Conservation (phyloP, 2,797 vertebrate genomes). For the Eulemur albifrons region DNA sequence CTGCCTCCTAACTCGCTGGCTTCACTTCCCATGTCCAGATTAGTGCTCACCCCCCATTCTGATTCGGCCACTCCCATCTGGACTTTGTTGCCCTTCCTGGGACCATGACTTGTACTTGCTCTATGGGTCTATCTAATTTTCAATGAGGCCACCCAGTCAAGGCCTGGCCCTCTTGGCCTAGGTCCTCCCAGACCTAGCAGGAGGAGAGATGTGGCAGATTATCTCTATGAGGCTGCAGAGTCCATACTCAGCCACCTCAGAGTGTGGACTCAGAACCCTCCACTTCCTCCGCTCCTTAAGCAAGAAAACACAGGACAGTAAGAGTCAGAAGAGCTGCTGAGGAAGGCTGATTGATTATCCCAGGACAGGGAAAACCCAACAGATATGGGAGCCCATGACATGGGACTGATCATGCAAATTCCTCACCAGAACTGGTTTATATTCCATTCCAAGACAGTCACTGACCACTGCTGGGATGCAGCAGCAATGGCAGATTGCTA, state of each 20-base stretch:
- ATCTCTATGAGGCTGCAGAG: too few relatives aligned
- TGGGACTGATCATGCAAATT: background rate
- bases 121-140: background rate
- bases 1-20: background rate
- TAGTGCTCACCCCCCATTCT: background rate
- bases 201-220: background rate
- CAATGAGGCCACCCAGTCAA: background rate
- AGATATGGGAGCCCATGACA: background rate
- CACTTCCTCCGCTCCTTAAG: background rate
- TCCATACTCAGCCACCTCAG: background rate
- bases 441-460: background rate
- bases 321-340: background rate
- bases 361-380: background rate
- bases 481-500: background rate
- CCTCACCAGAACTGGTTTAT: background rate
- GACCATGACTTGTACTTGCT: background rate
- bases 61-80: background rate
- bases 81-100: background rate
- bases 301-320: background rate
- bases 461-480: background rate
- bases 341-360: background rate
- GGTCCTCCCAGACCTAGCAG: background rate
- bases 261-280: background rate
- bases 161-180: background rate
- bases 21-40: background rate